Conservation (phyloP, 64 coral and sea anemone species). For the Acropora yongei region DNA sequence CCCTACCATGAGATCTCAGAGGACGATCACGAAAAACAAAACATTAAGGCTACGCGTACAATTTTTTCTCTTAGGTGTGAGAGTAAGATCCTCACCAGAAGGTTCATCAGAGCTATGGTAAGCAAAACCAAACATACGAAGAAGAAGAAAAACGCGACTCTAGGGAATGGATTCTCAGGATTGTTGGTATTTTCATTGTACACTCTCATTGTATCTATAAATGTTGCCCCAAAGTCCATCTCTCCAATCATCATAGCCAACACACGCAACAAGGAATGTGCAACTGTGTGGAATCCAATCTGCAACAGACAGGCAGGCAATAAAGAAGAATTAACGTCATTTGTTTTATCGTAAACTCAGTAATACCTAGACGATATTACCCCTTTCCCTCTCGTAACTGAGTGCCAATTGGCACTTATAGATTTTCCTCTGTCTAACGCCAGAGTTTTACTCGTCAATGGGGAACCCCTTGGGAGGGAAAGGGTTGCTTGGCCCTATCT, state of each 20-base stretch:
- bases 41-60: too few species aligned
- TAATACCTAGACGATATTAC: too few species aligned
- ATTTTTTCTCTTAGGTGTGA: not conserved
- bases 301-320: conserved; percentile 2
- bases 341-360: not conserved
- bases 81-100: conserved; percentile 60
- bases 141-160: conserved; percentile 6
- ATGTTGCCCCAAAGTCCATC: conserved; percentile 53
- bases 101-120: conserved; percentile 60
- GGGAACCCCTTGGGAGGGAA: too few species aligned
- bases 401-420: too few species aligned
- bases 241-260: conserved; percentile 73
- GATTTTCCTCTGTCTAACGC: too few species aligned
- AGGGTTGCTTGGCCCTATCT: too few species aligned
- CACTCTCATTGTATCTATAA: conserved; percentile 19
- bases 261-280: conserved; percentile 22
- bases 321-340: not conserved
- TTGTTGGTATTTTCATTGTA: not conserved
- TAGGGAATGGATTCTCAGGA: conserved; percentile 46
- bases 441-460: too few species aligned
- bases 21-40: too few species aligned
- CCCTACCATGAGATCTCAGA: too few species aligned
- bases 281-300: conserved; percentile 34
- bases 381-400: too few species aligned
- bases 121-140: conserved; percentile 58